Base-by-base conservation (phyloP, 2,113 vertebrate genomes). In the Orthochromis malagaraziensis region DNA sequence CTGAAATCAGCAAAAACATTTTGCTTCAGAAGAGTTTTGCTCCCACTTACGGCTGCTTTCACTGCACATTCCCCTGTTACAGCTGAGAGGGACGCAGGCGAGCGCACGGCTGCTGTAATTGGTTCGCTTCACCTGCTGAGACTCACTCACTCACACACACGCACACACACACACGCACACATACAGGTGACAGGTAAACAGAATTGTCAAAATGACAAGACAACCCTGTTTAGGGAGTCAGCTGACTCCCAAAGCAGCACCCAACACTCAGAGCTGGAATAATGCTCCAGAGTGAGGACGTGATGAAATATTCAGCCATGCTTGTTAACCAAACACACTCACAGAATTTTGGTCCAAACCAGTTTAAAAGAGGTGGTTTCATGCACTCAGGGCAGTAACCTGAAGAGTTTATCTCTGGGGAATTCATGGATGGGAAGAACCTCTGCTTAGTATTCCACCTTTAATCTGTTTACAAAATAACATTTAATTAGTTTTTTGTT, bases 1-100 rank as follows among this genome's bases (percentile, higher is more conserved):
- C 89, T 92, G 89, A 92, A 87, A 86, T 92, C 92, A 88, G 92
- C 92, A 17, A 77, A 92, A 92, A 86, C 33, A 47, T 79, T 87
- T 83, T 51, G 73, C 86, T 81, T 90, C 84, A 55, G 42, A 88
- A 40, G 88, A 90, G 12, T 90, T 86, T 80, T 86, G 70, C 82
- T 91, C 84, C 90, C 60, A 21, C 88, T 91, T 83, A 70, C 17
- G 16, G 33, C 42, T 91, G 90, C 90, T 88, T 85, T 80, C 89
- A 12, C 89, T 89, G 89, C 87, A 89, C 70, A 84, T 86, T 65
- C 49, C 17, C 21, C 13, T 13, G 17, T 35, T 77, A 45, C 68
- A 55, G 73, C 85, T 82, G 87, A 89, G 87, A 68, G 19, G 38
- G 38, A 53, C 6, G 81, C 55, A 16, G 65, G 63, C 29, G 1